Evolutionary conservation across 2,888 invertebrate species (phyloP), one percentile per base, ranked within the genome.

Genomic region (Criorhina ranunculi): DNA sequence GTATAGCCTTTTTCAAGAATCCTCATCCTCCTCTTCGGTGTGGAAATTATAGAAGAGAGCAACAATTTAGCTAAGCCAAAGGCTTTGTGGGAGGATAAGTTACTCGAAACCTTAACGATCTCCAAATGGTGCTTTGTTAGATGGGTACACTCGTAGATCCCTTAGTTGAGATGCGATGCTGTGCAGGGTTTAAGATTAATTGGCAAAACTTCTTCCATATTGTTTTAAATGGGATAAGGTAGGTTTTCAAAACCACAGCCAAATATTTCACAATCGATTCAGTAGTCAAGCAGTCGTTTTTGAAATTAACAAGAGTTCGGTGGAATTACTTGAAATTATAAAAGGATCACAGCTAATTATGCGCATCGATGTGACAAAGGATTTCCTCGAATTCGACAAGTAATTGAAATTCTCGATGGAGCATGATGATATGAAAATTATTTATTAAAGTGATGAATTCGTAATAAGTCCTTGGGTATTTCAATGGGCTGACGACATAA

Each of bases 1-100:
- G 12, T 12, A 40, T 12, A 12, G 40, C n/a, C n/a, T 40, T 62
- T 42, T 29, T n/a, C 49, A 42, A 37, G 42, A 42, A 35, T 24
- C n/a, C n/a, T 29, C 29, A 2, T 46, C 31, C 11, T 7, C 5
- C n/a, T 46, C 11, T 17, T n/a, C 12, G n/a, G 59, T 51, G 42
- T 53, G 42, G 31, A 55, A 70, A 64, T 44, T 66, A 12, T 59
- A 42, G 46, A 49, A 15, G 51, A 8, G 6, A 8, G 60, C 29
- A 59, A 51, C 55, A 57, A 77, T 76, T 77, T 64, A 49, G 37
- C 51, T 64, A 70, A 81, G 42, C 59, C 37, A 51, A 37, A 15
- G 57, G 64, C 60, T 75, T 81, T 62, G 60, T 7, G 33, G 17
- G 9, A 31, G n/a, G 57, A 81, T 70, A 77, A 70, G 57, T 64